phyloP scores from a whole-genome alignment of 2,888 invertebrate species.

The Erebia aethiops region DNA sequence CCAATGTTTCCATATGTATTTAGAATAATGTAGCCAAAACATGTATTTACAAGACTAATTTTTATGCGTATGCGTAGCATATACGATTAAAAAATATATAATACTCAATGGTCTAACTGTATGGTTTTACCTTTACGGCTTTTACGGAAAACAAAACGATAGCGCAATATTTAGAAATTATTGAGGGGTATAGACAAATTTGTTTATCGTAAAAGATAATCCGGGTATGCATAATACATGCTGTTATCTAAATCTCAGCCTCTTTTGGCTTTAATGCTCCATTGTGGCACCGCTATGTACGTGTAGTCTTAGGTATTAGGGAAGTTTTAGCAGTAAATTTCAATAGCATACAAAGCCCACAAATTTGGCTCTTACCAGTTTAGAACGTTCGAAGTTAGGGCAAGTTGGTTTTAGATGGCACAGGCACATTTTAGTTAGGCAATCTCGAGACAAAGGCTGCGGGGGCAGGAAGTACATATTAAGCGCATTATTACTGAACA shows the following conservation, averaged over 20 bases:
- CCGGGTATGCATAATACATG: constrained; percentile 35
- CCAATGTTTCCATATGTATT: no score
- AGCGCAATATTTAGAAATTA: constrained; percentile 25
- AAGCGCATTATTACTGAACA: constrained; percentile 5
- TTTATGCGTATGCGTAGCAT: no score
- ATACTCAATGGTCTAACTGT: neutral
- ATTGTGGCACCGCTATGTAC: constrained; percentile 40
- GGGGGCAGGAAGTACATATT: constrained; percentile 25
- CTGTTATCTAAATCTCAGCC: constrained; percentile 40
- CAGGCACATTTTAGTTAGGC: constrained; percentile 43
- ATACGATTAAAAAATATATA: no score
- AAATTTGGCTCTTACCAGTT: constrained; percentile 68
- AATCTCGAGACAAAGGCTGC: constrained; percentile 18
- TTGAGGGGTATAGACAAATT: constrained; percentile 35
- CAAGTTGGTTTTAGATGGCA: constrained; percentile 57
- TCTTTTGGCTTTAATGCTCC: constrained; percentile 45
- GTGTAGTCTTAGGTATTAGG: constrained; percentile 51
- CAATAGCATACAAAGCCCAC: constrained; percentile 76
- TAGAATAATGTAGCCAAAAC: no score
- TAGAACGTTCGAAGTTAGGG: constrained; percentile 65
- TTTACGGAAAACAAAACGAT: constrained; percentile 10
- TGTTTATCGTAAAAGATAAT: constrained; percentile 35
- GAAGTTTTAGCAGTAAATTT: constrained; percentile 77
- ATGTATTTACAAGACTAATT: no score
- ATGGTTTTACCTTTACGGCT: neutral